A percentile compares a stretch with the other conserved stretches of the same genome.
phyloP scores from a whole-genome alignment of 2,888 invertebrate genomes.

The Tenthredo notha region DNA sequence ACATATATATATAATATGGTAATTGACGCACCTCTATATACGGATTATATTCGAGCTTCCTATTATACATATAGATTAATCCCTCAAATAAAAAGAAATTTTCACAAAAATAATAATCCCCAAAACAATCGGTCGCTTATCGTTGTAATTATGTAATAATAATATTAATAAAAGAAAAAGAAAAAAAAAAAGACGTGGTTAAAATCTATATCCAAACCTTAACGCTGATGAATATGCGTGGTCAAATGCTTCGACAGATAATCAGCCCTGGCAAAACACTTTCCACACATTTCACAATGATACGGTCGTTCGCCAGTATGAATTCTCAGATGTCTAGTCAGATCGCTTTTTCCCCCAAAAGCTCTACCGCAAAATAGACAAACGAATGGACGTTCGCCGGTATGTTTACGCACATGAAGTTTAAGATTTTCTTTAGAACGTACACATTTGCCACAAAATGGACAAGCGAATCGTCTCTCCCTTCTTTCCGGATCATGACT shows the following conservation, averaged over 20 bases:
- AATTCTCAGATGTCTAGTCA: conserved; percentile 92
- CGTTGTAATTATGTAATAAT: background rate
- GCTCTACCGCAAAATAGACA: conserved; percentile 94
- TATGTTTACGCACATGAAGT: conserved; percentile 92
- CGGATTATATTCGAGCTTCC: background rate
- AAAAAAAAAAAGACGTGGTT: background rate
- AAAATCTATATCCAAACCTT: conserved; percentile 54
- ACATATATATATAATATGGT: background rate
- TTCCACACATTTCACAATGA: conserved; percentile 95
- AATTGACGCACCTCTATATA: background rate
- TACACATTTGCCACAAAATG: conserved; percentile 94
- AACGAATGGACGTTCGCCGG: conserved; percentile 94
- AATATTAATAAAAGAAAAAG: background rate
- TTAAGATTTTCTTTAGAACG: conserved; percentile 93
- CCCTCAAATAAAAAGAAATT: background rate
- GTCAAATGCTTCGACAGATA: conserved; percentile 95
- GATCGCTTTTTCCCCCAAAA: conserved; percentile 93
- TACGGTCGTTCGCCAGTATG: conserved; percentile 95
- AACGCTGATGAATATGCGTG: conserved; percentile 88
- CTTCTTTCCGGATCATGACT: conserved; percentile 71
- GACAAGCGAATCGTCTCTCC: conserved; percentile 87
- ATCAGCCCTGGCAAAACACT: conserved; percentile 94
- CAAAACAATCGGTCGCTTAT: background rate
- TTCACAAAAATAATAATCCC: background rate
- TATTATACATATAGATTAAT: background rate